A percentile compares a stretch with the other conserved stretches of the same genome.
Evolutionary conservation across 2,888 invertebrate genomes (phyloP).

Genomic region (Pristionchus exspectatus): DNA sequence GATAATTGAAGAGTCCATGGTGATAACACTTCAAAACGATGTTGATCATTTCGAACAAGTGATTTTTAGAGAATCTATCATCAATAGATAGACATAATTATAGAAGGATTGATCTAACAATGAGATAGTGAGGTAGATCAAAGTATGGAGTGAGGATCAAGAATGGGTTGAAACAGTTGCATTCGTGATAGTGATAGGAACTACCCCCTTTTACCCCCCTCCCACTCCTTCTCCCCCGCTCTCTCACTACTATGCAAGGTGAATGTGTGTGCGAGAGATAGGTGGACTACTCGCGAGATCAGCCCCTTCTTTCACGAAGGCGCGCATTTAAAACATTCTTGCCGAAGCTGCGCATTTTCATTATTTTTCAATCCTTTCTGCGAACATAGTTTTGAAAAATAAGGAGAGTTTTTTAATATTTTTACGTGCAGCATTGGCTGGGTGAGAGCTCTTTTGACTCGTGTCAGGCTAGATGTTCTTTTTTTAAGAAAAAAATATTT

Average conservation of each 20-base stretch:
- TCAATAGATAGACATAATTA: not conserved
- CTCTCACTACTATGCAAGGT: slow-evolving; percentile 18
- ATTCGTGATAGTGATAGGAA: not conserved
- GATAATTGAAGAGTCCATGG: slow-evolving; percentile 5
- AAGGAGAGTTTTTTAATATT: too few relatives aligned
- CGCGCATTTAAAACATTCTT: not conserved
- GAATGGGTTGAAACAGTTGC: not conserved
- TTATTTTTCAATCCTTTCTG: too few relatives aligned
- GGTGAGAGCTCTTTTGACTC: too few relatives aligned
- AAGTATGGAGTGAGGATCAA: not conserved
- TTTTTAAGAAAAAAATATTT: too few relatives aligned
- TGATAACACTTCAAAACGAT: slow-evolving; percentile 26
- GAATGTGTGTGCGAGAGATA: slow-evolving; percentile 41
- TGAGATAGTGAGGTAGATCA: slow-evolving; percentile 11
- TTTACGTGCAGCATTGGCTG: too few relatives aligned
- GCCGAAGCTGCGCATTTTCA: too few relatives aligned
- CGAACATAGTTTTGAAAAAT: too few relatives aligned
- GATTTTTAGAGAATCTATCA: not conserved
- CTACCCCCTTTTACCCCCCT: not conserved
- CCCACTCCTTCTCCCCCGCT: not conserved
- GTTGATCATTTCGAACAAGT: not conserved
- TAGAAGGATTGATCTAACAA: not conserved
- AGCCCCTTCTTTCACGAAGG: slow-evolving; percentile 18
- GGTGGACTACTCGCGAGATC: slow-evolving; percentile 22
- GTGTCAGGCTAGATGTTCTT: too few relatives aligned